phyloP scores from a whole-genome alignment of 1,140 invertebrate species.

The Diprion similis region DNA sequence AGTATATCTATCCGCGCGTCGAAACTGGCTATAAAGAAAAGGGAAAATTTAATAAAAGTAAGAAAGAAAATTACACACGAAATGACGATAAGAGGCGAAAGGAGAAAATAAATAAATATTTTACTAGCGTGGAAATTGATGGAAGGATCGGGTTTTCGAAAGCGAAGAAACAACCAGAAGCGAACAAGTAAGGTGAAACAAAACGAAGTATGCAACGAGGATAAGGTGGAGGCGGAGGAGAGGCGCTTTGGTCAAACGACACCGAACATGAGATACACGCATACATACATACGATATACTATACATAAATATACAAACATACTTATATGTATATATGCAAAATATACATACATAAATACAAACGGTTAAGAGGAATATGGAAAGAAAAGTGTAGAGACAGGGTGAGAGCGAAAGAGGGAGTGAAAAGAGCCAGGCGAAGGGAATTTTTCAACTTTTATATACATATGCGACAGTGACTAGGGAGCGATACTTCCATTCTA shows the following conservation, averaged over 20 bases:
- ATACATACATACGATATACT: too few species aligned
- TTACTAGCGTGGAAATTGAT: not conserved
- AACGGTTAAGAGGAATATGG: too few species aligned
- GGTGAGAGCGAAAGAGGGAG: too few species aligned
- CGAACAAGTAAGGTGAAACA: too few species aligned
- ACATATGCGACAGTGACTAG: too few species aligned
- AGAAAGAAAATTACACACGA: not conserved
- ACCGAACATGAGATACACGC: too few species aligned
- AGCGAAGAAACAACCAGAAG: too few species aligned
- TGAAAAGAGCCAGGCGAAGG: too few species aligned
- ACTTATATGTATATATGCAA: conserved; percentile 37
- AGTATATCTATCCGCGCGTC: not conserved
- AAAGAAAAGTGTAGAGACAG: too few species aligned
- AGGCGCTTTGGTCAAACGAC: conserved; percentile 15
- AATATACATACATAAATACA: conserved; percentile 28
- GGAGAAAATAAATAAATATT: not conserved
- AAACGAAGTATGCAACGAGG: not conserved
- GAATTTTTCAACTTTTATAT: too few species aligned
- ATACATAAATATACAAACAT: conserved; percentile 30
- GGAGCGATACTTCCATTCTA: too few species aligned
- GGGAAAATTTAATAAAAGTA: not conserved
- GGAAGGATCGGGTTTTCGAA: not conserved
- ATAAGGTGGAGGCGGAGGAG: conserved; percentile 35
- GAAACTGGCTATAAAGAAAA: conserved; percentile 4
- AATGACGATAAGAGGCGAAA: conserved; percentile 18